These are phyloP conservation scores for Nymphicus hollandicus DNA, from an alignment of 2,113 vertebrate species.

Conservation along the genomic window DNA sequence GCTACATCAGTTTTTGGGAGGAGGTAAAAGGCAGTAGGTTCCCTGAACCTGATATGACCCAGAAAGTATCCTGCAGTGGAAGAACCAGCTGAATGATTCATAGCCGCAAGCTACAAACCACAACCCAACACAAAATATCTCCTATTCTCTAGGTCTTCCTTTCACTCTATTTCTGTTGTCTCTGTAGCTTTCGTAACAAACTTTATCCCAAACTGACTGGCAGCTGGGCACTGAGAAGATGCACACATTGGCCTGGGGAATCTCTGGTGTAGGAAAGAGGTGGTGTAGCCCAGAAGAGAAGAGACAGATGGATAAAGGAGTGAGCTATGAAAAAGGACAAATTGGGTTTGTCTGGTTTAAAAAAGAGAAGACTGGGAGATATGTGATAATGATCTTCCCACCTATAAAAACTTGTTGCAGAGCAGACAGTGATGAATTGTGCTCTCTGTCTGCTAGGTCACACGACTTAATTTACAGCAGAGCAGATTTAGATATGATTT, in stretches of 20 bases:
- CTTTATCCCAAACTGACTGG: background rate
- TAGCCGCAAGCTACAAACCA: background rate
- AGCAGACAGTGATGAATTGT: conserved; percentile 35
- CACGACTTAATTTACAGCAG: background rate
- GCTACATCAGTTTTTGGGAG: background rate
- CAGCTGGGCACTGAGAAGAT: background rate
- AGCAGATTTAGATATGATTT: conserved; percentile 9
- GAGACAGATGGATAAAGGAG: background rate
- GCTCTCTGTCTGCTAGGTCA: background rate
- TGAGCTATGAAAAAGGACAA: background rate
- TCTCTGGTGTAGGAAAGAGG: background rate
- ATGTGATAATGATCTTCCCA: conserved; percentile 22
- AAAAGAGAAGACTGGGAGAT: background rate
- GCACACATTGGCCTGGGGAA: background rate
- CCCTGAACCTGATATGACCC: background rate
- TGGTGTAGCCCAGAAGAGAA: background rate
- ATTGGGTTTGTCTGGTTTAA: background rate
- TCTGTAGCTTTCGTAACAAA: background rate
- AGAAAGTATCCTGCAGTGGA: background rate
- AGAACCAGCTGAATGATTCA: background rate
- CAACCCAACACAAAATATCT: background rate
- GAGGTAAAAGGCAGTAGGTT: background rate
- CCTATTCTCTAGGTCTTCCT: background rate
- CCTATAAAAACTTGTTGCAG: conserved; percentile 11
- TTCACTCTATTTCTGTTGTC: background rate